phyloP scores from a whole-genome alignment of 2,888 invertebrate species.

The Caenorhabditis japonica region DNA sequence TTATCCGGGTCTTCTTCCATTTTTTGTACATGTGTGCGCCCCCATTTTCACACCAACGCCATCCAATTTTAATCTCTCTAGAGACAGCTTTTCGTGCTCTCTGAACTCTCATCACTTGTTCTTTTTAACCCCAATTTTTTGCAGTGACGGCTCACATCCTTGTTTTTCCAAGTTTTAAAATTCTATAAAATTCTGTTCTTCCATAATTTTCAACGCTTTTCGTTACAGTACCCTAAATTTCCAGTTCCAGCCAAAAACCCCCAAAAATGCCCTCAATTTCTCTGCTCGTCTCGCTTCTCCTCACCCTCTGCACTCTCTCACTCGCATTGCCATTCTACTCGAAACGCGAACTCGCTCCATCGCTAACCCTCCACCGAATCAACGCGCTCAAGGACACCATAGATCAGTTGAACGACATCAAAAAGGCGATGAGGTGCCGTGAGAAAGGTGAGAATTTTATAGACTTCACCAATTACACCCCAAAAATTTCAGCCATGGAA shows the following conservation, averaged over 20 bases:
- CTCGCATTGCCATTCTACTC: constrained; percentile 43
- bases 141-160: too few species aligned
- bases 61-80: too few species aligned
- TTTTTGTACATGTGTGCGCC: too few species aligned
- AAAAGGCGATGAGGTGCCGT: constrained; percentile 43
- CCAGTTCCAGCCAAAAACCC: too few species aligned
- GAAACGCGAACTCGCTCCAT: constrained; percentile 51
- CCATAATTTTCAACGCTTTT: too few species aligned
- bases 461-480: not conserved
- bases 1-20: too few species aligned
- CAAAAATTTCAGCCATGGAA: constrained; percentile 22
- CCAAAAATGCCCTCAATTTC: too few species aligned
- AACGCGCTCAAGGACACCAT: constrained; percentile 50
- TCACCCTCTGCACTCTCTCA: constrained; percentile 18
- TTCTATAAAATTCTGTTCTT: too few species aligned
- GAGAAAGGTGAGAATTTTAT: constrained; percentile 33
- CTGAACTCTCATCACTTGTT: constrained; percentile 2
- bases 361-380: constrained; percentile 44
- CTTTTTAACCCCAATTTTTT: not conserved
- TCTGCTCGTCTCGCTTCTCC: constrained; percentile 15
- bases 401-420: constrained; percentile 46
- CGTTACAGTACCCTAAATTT: too few species aligned
- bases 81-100: constrained; percentile 9
- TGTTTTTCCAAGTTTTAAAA: too few species aligned
- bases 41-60: not conserved